These are phyloP conservation scores for Encarsia formosa DNA, from an alignment of 2,888 invertebrate species.

Conservation along the genomic window DNA sequence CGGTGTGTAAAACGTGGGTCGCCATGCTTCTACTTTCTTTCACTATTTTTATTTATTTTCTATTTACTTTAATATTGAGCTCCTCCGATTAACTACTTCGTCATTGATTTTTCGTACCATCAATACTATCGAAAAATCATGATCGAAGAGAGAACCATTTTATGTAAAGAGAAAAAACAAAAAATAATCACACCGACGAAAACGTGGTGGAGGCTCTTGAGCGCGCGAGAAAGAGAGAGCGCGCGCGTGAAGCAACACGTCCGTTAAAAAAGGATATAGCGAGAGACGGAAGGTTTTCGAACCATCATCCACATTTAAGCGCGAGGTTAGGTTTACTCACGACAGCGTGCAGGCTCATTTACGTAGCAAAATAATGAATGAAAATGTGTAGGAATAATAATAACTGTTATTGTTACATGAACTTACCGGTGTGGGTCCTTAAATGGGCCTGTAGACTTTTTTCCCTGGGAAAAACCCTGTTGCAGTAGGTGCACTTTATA, in stretches of 20 bases:
- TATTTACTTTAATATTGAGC: too few species aligned
- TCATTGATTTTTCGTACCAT: too few species aligned
- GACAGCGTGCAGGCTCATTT: background rate
- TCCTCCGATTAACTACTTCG: too few species aligned
- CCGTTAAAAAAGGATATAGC: background rate
- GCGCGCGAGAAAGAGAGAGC: too few species aligned
- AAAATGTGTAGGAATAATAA: conserved; percentile 16
- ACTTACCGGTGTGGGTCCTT: conserved; percentile 61
- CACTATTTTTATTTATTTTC: too few species aligned
- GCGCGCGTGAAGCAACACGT: background rate
- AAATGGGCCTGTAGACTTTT: conserved; percentile 70
- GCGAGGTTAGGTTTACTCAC: background rate
- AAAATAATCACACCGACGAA: too few species aligned
- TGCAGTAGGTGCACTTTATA: conserved; percentile 68
- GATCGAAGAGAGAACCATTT: too few species aligned
- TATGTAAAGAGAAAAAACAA: too few species aligned
- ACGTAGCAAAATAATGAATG: conserved; percentile 5
- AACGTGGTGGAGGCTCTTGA: too few species aligned
- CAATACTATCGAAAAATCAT: too few species aligned
- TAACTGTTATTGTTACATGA: background rate
- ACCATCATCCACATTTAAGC: background rate
- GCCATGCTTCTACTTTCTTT: too few species aligned
- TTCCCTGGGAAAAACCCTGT: conserved; percentile 70
- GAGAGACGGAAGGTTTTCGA: background rate
- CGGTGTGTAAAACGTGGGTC: too few species aligned